These are phyloP conservation scores for Austrolebias charrua DNA, from an alignment of 2,797 vertebrate genomes.

Conservation along the genomic window DNA sequence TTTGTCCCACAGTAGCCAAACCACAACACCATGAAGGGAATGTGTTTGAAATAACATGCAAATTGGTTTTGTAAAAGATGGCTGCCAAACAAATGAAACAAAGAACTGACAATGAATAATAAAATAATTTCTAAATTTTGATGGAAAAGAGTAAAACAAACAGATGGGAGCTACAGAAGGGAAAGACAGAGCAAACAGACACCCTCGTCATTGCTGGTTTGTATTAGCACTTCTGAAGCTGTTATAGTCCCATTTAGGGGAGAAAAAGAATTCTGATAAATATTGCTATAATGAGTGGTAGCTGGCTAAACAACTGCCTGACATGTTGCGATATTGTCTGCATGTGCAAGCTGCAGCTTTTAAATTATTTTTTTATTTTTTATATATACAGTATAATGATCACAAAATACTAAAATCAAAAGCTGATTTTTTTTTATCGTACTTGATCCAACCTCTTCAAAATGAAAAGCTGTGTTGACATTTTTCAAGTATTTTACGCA, in stretches of 20 bases:
- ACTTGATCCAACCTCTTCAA: too few relatives aligned
- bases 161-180: conserved; percentile 77
- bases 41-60: conserved; percentile 52
- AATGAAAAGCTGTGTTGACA: too few relatives aligned
- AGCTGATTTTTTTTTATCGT: too few relatives aligned
- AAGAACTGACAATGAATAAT: conserved; percentile 51
- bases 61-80: conserved; percentile 57
- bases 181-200: conserved; percentile 58
- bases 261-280: conserved; percentile 10
- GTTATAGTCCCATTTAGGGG: conserved; percentile 22
- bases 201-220: conserved; percentile 44
- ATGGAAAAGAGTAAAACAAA: conserved; percentile 41
- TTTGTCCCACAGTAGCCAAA: neutral
- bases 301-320: neutral
- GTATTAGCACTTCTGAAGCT: conserved; percentile 21
- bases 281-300: neutral
- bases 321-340: neutral
- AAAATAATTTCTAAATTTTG: conserved; percentile 62
- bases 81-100: conserved; percentile 32
- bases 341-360: neutral
- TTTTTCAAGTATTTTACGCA: too few relatives aligned
- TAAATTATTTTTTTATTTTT: neutral
- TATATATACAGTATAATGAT: neutral
- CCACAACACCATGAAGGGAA: conserved; percentile 35
- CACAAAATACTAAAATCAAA: neutral